Evolutionary conservation across 2,113 vertebrate genomes (phyloP).

Genomic region (Melanocharis versteri): DNA sequence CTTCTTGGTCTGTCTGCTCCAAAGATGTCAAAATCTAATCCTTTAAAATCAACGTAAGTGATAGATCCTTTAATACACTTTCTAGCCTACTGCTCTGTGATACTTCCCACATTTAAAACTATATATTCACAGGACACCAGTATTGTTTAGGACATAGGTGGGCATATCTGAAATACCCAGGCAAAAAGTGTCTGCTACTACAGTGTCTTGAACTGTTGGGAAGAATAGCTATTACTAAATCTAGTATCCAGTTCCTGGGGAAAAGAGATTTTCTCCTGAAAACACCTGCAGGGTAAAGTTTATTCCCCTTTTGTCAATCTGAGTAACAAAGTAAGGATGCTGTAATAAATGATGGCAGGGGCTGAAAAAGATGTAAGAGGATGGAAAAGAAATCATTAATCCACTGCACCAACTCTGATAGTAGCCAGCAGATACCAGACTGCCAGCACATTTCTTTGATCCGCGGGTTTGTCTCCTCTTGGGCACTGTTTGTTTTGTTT

Average conservation of each 20-base stretch:
- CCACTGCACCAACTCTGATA: neutral
- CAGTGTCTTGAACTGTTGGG: neutral
- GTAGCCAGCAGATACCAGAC: neutral
- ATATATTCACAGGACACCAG: neutral
- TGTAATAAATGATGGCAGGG: slow-evolving; percentile 2
- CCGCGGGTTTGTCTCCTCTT: neutral
- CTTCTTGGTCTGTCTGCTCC: neutral
- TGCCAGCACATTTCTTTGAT: neutral
- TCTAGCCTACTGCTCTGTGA: neutral
- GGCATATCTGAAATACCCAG: neutral
- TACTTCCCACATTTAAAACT: neutral
- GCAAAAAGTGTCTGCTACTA: neutral
- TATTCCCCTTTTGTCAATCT: slow-evolving; percentile 7
- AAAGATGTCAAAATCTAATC: neutral
- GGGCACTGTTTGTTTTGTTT: neutral
- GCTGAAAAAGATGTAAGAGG: slow-evolving; percentile 22
- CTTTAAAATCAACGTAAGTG: neutral
- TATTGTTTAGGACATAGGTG: neutral
- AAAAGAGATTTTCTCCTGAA: slow-evolving; percentile 22
- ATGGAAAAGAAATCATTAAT: slow-evolving; percentile 41
- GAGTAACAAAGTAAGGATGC: neutral
- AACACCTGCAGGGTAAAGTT: slow-evolving; percentile 34
- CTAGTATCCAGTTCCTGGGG: neutral
- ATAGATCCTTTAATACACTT: neutral
- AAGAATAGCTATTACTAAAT: neutral